Base-by-base conservation (phyloP, 35 echinoderm and acorn worm species). In the Amphiura filiformis region DNA sequence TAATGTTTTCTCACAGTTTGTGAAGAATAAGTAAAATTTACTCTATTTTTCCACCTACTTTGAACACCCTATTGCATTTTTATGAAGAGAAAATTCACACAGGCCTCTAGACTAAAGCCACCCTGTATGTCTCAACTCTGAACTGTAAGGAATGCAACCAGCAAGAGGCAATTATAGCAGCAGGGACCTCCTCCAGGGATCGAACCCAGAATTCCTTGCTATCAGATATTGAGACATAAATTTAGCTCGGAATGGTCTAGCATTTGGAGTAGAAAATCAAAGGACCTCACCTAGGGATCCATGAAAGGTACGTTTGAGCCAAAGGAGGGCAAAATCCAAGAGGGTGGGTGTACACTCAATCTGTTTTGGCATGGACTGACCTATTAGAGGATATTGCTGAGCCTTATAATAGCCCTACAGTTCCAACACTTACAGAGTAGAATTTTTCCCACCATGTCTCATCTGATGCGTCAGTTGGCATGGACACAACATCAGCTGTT, bases 141-240 rank as follows among this genome's bases (percentile, higher is more conserved):
- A 52, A 52, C 44, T 52, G n/a, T 52, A 7, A 52, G 44, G 44
- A 52, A 52, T 83, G 81, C 81, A 56, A 83, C 81, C 81, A 49
- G 81, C 81, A 83, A 47, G 52, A 47, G 41, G 81, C 81, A 28
- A 47, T 31, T 83, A 65, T 84, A 52, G 7, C 39, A 15, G 15
- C 81, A 47, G n/a, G 13, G 65, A 65, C 81, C 37, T 20, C 26
- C 75, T 77, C 84, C 39, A 37, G 64, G 64, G 41, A 75, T 87
- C 34, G 64, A 87, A 77, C 64, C 64, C 84, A 87, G 64, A 87
- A 34, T 20, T 52, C 75, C 7, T 20, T 52, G 20, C 20, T 52
- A 11, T 52, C 44, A 52, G 44, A 52, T 52, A 52, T 7, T 52
- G 20, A 52, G 44, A 52, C 44, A 52, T 52, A 52, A 52, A 52